Base-by-base conservation (phyloP, 2,888 invertebrate genomes). In the Pseudococcus longispinus region DNA sequence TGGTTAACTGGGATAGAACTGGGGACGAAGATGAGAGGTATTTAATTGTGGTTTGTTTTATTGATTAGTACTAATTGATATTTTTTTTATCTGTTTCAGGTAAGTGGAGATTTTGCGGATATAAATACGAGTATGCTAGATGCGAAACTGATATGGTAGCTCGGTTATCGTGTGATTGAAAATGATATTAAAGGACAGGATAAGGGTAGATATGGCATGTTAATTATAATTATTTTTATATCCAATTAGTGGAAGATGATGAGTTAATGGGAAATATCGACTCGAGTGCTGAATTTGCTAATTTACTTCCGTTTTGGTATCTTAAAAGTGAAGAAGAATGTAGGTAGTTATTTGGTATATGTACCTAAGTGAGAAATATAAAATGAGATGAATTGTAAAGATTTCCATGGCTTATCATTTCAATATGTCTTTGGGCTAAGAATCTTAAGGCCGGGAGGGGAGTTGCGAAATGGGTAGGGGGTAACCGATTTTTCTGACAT, bases 21-120 rank as follows among this genome's bases (percentile, higher is more conserved):
- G 44, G 44, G 15, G 13, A 13, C 13, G 15, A 2, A 11, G 23
- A 15, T n/a, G n/a, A 9, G 23, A 11, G 8, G n/a, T 8, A 20
- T 42, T 80, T 80, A 80, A 42, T 80, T 80, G 77, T 80, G 77
- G 77, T 80, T 80, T 13, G 42, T 80, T 37, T n/a, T 80, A 37
- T 37, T 42, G 42, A 80, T 37, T 32, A 42, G 77, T 80, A 80
- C 32, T 80, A 80, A 80, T 42, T 42, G 42, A 80, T 80, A 80
- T 20, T 42, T 15, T 80, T 80, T 80, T 80, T 80, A 6, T 80
- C 29, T 74, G 77, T 80, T 80, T 20, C 77, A 80, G 77, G 37
- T 80, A 80, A 80, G 77, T 80, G 77, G 42, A 42, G 42, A 80
- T 80, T 70, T 70, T 23, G 20, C 60, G 20, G 23, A 20, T 23